These are phyloP conservation scores for Sebastes minor DNA, from an alignment of 2,797 vertebrate genomes.

Conservation along the genomic window DNA sequence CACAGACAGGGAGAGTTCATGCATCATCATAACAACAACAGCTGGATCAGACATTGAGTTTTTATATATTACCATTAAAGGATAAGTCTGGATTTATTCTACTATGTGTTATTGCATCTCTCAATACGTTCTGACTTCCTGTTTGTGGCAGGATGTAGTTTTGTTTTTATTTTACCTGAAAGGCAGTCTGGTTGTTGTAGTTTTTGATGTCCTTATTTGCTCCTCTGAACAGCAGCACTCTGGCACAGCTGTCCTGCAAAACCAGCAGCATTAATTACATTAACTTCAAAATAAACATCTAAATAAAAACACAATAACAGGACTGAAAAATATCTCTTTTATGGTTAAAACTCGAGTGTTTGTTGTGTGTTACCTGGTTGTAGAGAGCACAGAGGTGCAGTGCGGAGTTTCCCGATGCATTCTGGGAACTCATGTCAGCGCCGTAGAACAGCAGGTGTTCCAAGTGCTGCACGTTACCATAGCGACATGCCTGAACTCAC, in stretches of 20 bases:
- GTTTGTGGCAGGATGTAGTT: background rate
- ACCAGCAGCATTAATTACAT: background rate
- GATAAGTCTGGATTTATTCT: background rate
- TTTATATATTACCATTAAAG: background rate
- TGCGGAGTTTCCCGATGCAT: conserved; percentile 97
- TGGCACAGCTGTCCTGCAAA: conserved; percentile 93
- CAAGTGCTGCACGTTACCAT: conserved; percentile 97
- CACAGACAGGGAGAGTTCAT: conserved; percentile 4
- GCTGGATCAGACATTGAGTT: background rate
- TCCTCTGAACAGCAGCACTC: conserved; percentile 95
- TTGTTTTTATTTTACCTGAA: conserved; percentile 79
- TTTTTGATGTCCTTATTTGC: conserved; percentile 97
- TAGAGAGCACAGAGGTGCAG: conserved; percentile 97
- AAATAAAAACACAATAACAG: background rate
- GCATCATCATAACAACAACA: background rate
- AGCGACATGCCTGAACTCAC: conserved; percentile 90
- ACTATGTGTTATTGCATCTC: accelerated
- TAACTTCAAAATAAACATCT: background rate
- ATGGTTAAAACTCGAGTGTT: background rate
- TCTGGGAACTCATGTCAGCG: conserved; percentile 96
- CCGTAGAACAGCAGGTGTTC: conserved; percentile 98
- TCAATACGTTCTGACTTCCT: too few relatives aligned
- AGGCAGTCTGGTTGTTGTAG: conserved; percentile 98
- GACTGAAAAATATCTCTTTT: background rate
- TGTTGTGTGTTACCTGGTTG: conserved; percentile 88